Evolutionary conservation across 2,113 vertebrate species (phyloP), one percentile per base, ranked within the genome.

Genomic region (Serilophus lunatus): DNA sequence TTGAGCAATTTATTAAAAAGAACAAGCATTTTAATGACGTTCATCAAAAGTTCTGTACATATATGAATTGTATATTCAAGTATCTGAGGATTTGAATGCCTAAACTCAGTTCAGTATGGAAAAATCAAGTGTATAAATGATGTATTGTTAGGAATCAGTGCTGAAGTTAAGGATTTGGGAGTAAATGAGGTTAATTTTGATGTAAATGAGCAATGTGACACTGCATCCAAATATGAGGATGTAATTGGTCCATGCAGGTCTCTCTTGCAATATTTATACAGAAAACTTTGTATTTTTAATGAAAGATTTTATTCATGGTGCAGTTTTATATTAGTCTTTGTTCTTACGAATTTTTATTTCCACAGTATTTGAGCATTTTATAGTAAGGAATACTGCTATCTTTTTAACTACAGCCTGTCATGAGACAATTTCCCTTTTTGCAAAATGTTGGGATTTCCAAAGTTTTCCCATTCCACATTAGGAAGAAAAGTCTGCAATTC

Each of bases 11-110:
- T 70, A 90, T 95, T 93, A 90, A 84, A 93, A 95, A 94, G 89
- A 97, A 95, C 84, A 94, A 95, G 91, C 33, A 61, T 91, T 92
- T 91, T 95, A 91, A 95, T 92, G 84, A 90, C 36, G 65, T 95
- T 95, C 84, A 85, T 91, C 89, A 95, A 69, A 95, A 95, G 35
- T 63, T 57, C 29, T 66, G 78, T 76, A 95, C 24, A 3, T 89
- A 82, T 80, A 91, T 80, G 54, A 90, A 95, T 84, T 86, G 53
- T 92, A 57, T 65, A 94, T 94, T 95, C 69, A 91, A 90, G 26
- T 50, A 77, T 45, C 53, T 85, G 44, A 86, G 31, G 31, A 91
- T 87, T 64, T 91, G 61, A 95, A 93, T 85, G 66, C 49, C 57
- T 89, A 65, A 90, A 53, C 26, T 87, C 61, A 42, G 61, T 68